A percentile compares a stretch with the other conserved stretches of the same genome.
These are phyloP conservation scores for Bovichtus diacanthus DNA, from an alignment of 2,797 vertebrate species.

Conservation along the genomic window DNA sequence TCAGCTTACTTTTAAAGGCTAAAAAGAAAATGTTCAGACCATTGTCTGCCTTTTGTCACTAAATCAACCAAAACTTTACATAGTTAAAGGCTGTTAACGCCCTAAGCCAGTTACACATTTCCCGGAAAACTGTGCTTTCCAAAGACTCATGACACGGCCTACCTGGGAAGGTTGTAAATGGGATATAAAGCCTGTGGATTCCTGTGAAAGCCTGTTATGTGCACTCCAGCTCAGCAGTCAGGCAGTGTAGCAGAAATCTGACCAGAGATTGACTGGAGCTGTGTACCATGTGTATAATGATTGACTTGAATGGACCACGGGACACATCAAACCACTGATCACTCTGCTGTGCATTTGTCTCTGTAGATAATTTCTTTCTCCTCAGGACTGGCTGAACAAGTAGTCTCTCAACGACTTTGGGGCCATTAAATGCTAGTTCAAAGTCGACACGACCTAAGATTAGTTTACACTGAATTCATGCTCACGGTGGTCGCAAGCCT, in stretches of 20 bases:
- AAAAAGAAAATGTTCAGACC: not conserved
- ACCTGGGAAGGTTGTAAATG: slow-evolving; percentile 57
- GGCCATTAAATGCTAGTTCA: slow-evolving; percentile 2
- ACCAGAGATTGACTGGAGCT: slow-evolving; percentile 41
- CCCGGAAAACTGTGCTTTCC: not conserved
- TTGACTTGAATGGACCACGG: slow-evolving; percentile 63
- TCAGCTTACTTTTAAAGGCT: not conserved
- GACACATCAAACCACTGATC: slow-evolving; percentile 12
- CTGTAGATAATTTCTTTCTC: not conserved
- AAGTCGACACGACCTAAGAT: not conserved
- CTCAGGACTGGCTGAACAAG: not conserved
- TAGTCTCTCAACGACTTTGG: slow-evolving; percentile 29
- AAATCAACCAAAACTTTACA: not conserved
- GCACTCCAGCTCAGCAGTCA: slow-evolving; percentile 42
- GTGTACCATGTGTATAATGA: slow-evolving; percentile 78
- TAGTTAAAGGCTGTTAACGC: not conserved
- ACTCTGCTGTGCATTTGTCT: not conserved
- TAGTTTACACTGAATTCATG: not conserved
- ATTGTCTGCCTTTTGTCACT: not conserved
- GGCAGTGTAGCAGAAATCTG: slow-evolving; percentile 40
- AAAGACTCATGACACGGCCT: slow-evolving; percentile 37
- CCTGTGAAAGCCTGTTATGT: slow-evolving; percentile 30
- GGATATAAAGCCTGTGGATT: slow-evolving; percentile 35
- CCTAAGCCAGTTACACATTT: not conserved
- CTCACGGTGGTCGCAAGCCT: not conserved